Evolutionary conservation across 2,888 invertebrate genomes (phyloP).

Genomic region (Pterostichus madidus): DNA sequence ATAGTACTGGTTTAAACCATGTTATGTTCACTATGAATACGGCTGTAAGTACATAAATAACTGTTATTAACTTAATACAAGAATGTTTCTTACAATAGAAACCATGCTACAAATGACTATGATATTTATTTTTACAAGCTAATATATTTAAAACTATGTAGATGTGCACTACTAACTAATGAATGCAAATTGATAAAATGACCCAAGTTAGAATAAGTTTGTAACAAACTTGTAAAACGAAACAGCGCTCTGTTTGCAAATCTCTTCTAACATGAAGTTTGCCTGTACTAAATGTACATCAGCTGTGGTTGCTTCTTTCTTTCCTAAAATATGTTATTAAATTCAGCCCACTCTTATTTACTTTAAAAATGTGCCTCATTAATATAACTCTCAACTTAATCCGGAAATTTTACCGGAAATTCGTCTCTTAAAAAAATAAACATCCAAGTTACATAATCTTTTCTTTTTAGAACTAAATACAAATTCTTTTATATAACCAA

Average conservation of each 20-base stretch:
- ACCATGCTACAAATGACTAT: no score
- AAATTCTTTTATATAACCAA: no score
- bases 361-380: slow-evolving; percentile 23
- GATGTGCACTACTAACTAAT: slow-evolving; percentile 27
- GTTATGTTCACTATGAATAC: no score
- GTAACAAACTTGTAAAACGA: slow-evolving; percentile 18
- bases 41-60: no score
- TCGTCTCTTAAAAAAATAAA: slow-evolving; percentile 1
- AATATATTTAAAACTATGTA: slow-evolving; percentile 1
- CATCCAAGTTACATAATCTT: no score
- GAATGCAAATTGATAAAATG: slow-evolving; percentile 27
- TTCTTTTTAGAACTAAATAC: no score
- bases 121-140: neutral
- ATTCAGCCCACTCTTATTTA: neutral
- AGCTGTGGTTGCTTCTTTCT: slow-evolving; percentile 15
- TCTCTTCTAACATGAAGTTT: slow-evolving; percentile 22
- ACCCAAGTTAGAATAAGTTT: slow-evolving; percentile 23
- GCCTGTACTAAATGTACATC: neutral
- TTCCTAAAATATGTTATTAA: slow-evolving; percentile 10
- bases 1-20: no score
- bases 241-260: slow-evolving; percentile 26
- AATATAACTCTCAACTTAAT: slow-evolving; percentile 34
- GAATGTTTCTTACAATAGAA: no score
- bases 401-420: slow-evolving; percentile 9
- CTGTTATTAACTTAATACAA: no score